phyloP scores from a whole-genome alignment of 2,888 invertebrate genomes.

The Alsophila aescularia region DNA sequence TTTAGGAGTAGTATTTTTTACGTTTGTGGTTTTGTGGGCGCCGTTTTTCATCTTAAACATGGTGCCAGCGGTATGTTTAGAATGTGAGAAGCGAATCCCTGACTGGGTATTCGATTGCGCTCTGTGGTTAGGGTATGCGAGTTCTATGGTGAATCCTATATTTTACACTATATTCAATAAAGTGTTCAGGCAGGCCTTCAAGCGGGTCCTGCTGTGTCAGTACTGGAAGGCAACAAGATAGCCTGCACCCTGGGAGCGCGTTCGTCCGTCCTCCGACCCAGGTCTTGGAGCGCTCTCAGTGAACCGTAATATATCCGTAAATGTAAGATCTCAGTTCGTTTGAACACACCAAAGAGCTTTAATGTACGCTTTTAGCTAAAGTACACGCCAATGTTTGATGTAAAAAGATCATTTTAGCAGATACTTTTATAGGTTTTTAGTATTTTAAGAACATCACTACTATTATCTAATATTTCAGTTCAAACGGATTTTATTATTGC shows the following conservation, averaged over 20 bases:
- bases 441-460: no score
- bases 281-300: conserved; percentile 79
- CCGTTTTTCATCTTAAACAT: conserved; percentile 97
- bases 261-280: conserved; percentile 75
- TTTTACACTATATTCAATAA: conserved; percentile 98
- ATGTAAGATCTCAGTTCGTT: conserved; percentile 75
- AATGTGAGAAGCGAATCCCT: conserved; percentile 90
- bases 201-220: conserved; percentile 92
- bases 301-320: conserved; percentile 70
- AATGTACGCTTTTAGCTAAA: conserved; percentile 56
- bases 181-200: conserved; percentile 95
- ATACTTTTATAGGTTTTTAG: no score
- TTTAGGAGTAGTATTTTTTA: conserved; percentile 96
- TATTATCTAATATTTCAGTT: no score
- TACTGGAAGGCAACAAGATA: conserved; percentile 84
- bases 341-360: conserved; percentile 65
- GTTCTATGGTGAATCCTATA: conserved; percentile 97
- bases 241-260: conserved; percentile 82
- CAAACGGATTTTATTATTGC: no score
- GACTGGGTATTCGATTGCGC: conserved; percentile 93
- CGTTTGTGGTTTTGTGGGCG: conserved; percentile 97
- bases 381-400: conserved; percentile 38
- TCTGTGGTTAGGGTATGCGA: conserved; percentile 97
- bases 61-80: conserved; percentile 91
- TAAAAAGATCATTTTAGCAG: not conserved